Evolutionary conservation across 2,797 vertebrate genomes (phyloP).

Genomic region (Myotis findleyi): DNA sequence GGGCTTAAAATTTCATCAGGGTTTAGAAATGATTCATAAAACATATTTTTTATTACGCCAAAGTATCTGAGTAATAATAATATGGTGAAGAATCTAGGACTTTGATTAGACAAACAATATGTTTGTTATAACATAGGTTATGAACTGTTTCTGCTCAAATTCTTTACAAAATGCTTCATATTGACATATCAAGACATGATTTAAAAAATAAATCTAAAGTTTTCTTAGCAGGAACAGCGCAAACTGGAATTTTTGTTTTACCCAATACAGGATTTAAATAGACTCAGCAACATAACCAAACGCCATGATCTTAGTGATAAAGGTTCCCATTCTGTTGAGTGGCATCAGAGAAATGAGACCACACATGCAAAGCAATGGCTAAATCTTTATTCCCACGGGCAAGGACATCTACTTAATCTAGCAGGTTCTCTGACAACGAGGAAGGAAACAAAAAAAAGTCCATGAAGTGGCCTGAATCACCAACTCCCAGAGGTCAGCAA

Average conservation of each 20-base stretch:
- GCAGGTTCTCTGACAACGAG: not conserved
- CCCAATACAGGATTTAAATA: not conserved
- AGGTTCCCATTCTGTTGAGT: not conserved
- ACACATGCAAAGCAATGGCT: not conserved
- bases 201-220: conserved; percentile 43
- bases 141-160: conserved; percentile 51
- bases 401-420: not conserved
- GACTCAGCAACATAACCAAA: not conserved
- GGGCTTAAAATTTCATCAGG: not conserved
- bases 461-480: not conserved
- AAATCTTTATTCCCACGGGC: not conserved
- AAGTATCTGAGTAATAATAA: not conserved
- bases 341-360: not conserved
- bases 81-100: not conserved
- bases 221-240: not conserved
- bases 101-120: not conserved
- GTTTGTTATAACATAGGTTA: not conserved
- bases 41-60: not conserved
- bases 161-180: conserved; percentile 50
- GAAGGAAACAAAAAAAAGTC: conserved; percentile 25
- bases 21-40: conserved; percentile 51
- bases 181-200: not conserved
- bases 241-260: conserved; percentile 18
- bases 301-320: not conserved
- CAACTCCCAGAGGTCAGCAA: conserved; percentile 20